These are phyloP conservation scores for Mormyrops boulengeri DNA, from an alignment of 2,797 vertebrate species.

Conservation along the genomic window DNA sequence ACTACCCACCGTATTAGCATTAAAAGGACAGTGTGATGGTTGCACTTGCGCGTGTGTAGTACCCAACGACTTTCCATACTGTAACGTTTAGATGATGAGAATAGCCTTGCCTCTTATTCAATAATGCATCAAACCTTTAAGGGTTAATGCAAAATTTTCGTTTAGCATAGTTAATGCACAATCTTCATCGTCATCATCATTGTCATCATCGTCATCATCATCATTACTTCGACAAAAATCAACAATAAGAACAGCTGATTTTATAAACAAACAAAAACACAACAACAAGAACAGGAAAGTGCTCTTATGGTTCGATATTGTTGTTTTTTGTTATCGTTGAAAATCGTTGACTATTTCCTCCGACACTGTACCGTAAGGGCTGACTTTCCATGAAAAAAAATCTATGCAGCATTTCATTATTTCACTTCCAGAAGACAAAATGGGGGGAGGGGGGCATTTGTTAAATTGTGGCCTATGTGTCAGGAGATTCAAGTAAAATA, in stretches of 20 bases:
- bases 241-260: slow-evolving; percentile 5
- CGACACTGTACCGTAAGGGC: background rate
- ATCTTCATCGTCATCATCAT: background rate
- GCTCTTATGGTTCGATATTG: background rate
- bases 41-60: background rate
- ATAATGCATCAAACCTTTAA: background rate
- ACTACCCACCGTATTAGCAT: background rate
- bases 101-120: background rate
- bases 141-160: background rate
- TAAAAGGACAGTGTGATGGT: background rate
- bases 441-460: background rate
- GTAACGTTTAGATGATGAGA: background rate
- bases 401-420: slow-evolving; percentile 6
- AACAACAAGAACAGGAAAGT: background rate
- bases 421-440: slow-evolving; percentile 8
- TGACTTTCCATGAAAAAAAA: background rate
- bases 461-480: background rate
- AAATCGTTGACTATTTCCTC: background rate
- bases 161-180: background rate
- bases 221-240: background rate
- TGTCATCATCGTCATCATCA: background rate
- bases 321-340: background rate
- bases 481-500: slow-evolving; percentile 2
- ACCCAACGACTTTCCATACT: background rate
- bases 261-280: background rate